A percentile compares a stretch with the other conserved stretches of the same genome.
Evolutionary conservation across 2,113 vertebrate species (phyloP).

Genomic region (human (Homo sapiens)): GRCh38 chr15:61745001-61745500

Average conservation of each 20-base stretch:
- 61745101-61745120: not conserved
- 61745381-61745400: not conserved
- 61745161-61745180: not conserved
- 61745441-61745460: not conserved
- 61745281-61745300: not conserved
- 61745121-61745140: not conserved
- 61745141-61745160: no score
- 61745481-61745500: not conserved
- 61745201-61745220: not conserved
- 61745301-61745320: not conserved
- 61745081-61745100: not conserved
- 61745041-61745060: not conserved
- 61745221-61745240: not conserved
- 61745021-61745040: not conserved
- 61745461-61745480: not conserved
- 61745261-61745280: not conserved
- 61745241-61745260: not conserved
- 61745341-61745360: not conserved
- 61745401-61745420: not conserved
- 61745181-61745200: not conserved
- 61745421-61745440: not conserved
- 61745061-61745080: not conserved
- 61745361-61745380: not conserved
- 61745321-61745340: not conserved
- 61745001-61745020: not conserved